These are phyloP conservation scores for Aphelenchoides besseyi DNA, from an alignment of 1,140 invertebrate species.

Conservation along the genomic window DNA sequence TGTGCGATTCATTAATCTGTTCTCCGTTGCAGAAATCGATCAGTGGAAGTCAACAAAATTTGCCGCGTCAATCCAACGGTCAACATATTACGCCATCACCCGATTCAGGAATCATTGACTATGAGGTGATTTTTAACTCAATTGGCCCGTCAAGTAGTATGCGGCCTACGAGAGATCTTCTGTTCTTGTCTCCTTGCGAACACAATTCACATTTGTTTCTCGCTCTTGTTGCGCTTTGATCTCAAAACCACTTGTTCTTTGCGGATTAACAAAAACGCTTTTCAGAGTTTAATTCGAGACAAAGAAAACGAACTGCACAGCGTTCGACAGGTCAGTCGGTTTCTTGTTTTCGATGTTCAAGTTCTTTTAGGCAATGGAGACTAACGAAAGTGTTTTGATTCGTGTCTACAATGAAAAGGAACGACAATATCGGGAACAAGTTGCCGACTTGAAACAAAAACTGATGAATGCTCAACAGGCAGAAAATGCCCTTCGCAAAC, in stretches of 20 bases:
- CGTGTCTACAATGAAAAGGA: conserved; percentile 57
- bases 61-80: conserved; percentile 32
- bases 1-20: too few species aligned
- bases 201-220: too few species aligned
- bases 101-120: conserved; percentile 55
- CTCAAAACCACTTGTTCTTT: too few species aligned
- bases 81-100: conserved; percentile 55
- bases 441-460: conserved; percentile 39
- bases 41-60: conserved; percentile 24
- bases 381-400: conserved; percentile 56
- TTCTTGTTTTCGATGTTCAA: conserved; percentile 19
- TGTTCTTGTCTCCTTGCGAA: too few species aligned
- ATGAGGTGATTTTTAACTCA: conserved; percentile 29
- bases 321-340: conserved; percentile 37
- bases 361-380: conserved; percentile 47
- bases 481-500: conserved; percentile 39
- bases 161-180: too few species aligned
- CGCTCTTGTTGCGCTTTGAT: too few species aligned
- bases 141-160: too few species aligned
- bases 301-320: conserved; percentile 48
- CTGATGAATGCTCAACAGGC: conserved; percentile 44
- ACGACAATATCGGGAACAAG: conserved; percentile 44
- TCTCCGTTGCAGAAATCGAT: conserved; percentile 16
- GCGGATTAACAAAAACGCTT: too few species aligned
- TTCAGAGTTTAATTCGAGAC: conserved; percentile 50